Conservation (phyloP, 2,113 vertebrate species). For the Hiodon tergisus region DNA sequence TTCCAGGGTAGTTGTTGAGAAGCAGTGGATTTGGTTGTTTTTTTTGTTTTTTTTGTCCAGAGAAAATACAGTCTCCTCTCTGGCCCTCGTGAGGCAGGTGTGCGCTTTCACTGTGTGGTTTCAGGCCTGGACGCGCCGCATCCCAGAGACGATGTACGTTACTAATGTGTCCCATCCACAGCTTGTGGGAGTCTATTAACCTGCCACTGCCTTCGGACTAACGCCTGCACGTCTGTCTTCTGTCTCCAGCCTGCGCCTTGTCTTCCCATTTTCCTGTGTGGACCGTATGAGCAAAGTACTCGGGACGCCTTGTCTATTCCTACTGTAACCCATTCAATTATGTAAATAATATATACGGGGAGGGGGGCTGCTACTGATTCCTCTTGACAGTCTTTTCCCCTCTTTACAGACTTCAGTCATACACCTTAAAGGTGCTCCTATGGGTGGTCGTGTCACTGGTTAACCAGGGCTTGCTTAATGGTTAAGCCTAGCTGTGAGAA, state of each 20-base stretch:
- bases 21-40: background rate
- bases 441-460: too few species aligned
- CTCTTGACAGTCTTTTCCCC: too few species aligned
- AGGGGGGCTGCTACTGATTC: background rate
- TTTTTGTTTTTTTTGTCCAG: background rate
- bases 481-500: too few species aligned
- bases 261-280: background rate
- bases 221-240: slow-evolving; percentile 1
- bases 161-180: background rate
- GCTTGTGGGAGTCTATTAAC: slow-evolving; percentile 12
- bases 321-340: slow-evolving; percentile 25
- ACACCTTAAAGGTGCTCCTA: too few species aligned
- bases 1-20: background rate
- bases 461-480: too few species aligned
- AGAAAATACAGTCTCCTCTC: background rate
- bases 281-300: background rate
- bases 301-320: background rate
- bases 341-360: slow-evolving; percentile 24
- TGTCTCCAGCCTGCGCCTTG: background rate
- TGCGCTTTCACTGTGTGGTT: background rate
- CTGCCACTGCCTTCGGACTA: background rate
- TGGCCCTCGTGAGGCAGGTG: background rate
- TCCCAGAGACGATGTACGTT: too few species aligned
- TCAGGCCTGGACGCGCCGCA: too few species aligned
- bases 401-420: too few species aligned